phyloP scores from a whole-genome alignment of 35 echinoderm and acorn worm genomes.

The Heliocidaris erythrogramma region DNA sequence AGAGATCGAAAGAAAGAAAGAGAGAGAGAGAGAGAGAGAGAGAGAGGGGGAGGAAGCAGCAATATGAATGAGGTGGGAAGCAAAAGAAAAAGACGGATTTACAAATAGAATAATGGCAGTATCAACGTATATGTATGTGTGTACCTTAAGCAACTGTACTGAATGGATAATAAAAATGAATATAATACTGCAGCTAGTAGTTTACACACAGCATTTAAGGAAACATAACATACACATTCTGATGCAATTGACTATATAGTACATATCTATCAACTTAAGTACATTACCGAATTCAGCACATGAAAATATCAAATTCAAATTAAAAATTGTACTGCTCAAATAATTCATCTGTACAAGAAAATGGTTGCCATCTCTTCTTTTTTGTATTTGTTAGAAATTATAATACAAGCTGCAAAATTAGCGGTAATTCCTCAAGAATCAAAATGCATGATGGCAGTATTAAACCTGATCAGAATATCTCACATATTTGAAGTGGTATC shows the following conservation, averaged over 20 bases:
- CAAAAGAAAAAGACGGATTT: neutral
- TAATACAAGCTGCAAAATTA: neutral
- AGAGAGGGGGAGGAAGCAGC: neutral
- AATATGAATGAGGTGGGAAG: no score
- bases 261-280: neutral
- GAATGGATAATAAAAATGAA: neutral
- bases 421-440: neutral
- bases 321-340: neutral
- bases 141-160: neutral
- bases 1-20: neutral
- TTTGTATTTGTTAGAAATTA: neutral
- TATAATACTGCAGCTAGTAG: constrained; percentile 10
- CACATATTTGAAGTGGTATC: neutral
- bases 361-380: neutral
- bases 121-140: neutral
- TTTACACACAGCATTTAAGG: neutral
- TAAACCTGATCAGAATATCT: neutral
- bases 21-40: neutral
- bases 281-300: neutral
- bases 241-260: neutral
- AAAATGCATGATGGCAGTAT: no score
- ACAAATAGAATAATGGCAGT: neutral
- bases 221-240: constrained; percentile 6
- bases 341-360: neutral
- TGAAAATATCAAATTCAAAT: neutral